Evolutionary conservation across 2,888 invertebrate species (phyloP).

Genomic region (Chironomus riparius): DNA sequence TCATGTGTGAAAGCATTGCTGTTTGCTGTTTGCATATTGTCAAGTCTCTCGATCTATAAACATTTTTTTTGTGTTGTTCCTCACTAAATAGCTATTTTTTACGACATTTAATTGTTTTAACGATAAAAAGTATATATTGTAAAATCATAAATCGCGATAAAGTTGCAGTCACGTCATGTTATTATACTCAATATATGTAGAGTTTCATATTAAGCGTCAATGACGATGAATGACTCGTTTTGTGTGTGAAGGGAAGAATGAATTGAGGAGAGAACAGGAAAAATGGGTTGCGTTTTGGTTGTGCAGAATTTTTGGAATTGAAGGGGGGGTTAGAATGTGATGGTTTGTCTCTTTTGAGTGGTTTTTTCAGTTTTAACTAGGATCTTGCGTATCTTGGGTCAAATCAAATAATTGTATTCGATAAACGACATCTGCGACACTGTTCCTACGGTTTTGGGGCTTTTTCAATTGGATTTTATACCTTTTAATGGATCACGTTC

Average conservation of each 20-base stretch:
- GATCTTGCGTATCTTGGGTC: too few species aligned
- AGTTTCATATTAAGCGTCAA: neutral
- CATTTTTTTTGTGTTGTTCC: neutral
- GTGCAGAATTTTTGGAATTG: too few species aligned
- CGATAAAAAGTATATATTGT: neutral
- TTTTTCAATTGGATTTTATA: too few species aligned
- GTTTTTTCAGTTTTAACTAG: too few species aligned
- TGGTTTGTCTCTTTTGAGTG: too few species aligned
- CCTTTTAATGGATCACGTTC: too few species aligned
- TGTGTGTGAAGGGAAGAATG: neutral
- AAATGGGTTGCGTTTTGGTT: slow-evolving; percentile 16
- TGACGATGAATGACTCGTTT: neutral
- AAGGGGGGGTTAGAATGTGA: neutral
- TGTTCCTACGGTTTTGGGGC: too few species aligned
- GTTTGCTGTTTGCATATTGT: too few species aligned
- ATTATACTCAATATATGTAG: neutral
- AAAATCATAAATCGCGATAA: slow-evolving; percentile 1
- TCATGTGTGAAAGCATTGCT: too few species aligned
- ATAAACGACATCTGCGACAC: too few species aligned
- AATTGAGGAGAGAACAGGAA: neutral
- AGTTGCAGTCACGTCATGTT: slow-evolving; percentile 1
- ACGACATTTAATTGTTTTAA: slow-evolving; percentile 3
- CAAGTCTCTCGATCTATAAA: too few species aligned
- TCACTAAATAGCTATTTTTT: neutral
- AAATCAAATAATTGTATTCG: too few species aligned